Evolutionary conservation across 1,140 invertebrate species (phyloP).

Genomic region (Drosophila auraria): DNA sequence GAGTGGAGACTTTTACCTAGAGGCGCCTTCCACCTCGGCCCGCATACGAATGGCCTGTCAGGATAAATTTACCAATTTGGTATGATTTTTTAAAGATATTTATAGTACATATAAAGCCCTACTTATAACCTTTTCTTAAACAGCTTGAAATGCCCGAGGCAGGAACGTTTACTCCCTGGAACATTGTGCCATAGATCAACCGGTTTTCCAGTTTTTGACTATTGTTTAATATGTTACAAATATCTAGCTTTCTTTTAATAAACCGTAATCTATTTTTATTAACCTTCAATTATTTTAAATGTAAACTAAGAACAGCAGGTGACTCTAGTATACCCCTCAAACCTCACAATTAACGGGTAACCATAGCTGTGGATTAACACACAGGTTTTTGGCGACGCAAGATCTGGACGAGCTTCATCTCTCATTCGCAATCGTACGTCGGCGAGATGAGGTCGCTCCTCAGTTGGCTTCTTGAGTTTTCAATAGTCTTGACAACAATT

Average conservation of each 20-base stretch:
- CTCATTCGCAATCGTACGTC: slow-evolving; percentile 23
- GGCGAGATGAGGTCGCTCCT: slow-evolving; percentile 2
- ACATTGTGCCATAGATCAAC: slow-evolving; percentile 86
- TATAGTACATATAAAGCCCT: neutral
- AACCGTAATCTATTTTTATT: too few relatives aligned
- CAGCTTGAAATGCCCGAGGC: slow-evolving; percentile 86
- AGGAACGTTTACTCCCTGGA: slow-evolving; percentile 87
- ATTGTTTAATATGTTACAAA: neutral
- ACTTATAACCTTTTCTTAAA: slow-evolving; percentile 58
- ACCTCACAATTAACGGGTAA: neutral
- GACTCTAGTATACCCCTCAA: neutral
- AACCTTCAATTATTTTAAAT: neutral
- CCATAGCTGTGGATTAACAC: slow-evolving; percentile 1
- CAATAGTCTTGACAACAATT: neutral
- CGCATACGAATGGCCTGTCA: slow-evolving; percentile 95
- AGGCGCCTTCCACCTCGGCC: slow-evolving; percentile 95
- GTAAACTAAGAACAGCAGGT: too few relatives aligned
- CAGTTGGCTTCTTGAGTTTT: slow-evolving; percentile 8
- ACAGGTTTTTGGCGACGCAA: slow-evolving; percentile 4
- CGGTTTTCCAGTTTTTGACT: neutral
- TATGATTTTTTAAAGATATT: slow-evolving; percentile 80
- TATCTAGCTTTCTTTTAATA: neutral
- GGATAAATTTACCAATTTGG: slow-evolving; percentile 93
- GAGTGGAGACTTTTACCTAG: slow-evolving; percentile 88
- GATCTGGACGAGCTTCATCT: slow-evolving; percentile 1